Evolutionary conservation across 2,797 vertebrate genomes (phyloP).

Genomic region (Spizella passerina): DNA sequence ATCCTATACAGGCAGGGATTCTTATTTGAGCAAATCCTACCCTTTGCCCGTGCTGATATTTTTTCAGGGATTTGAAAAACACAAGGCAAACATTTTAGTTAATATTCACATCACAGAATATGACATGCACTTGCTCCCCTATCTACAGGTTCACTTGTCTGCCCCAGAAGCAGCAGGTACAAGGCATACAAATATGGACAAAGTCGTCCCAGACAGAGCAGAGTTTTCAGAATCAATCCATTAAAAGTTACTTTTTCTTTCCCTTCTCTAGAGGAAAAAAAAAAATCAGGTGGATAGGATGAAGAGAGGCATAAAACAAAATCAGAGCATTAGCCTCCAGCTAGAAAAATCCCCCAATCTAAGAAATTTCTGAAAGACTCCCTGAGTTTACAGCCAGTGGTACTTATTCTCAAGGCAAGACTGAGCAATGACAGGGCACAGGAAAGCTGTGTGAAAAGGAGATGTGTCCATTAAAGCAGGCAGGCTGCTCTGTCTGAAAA

Average conservation of each 20-base stretch:
- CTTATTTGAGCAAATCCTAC: not conserved
- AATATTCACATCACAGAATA: not conserved
- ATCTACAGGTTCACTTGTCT: not conserved
- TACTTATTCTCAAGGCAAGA: not conserved
- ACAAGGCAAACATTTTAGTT: not conserved
- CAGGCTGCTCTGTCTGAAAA: not conserved
- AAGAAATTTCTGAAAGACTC: not conserved
- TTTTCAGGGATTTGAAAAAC: not conserved
- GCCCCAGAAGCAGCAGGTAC: not conserved
- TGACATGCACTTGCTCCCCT: not conserved
- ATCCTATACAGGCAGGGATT: not conserved
- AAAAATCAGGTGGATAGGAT: not conserved
- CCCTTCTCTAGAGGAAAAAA: not conserved
- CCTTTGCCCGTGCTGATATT: fast-evolving
- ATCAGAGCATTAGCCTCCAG: not conserved
- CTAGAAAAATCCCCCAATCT: not conserved
- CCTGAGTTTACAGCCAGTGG: not conserved
- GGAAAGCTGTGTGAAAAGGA: not conserved
- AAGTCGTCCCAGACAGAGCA: not conserved
- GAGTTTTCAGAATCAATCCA: not conserved
- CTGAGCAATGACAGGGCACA: not conserved
- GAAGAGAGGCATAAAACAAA: not conserved
- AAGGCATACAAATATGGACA: not conserved
- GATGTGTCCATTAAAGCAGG: not conserved
- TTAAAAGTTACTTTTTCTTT: not conserved